A percentile compares a stretch with the other conserved stretches of the same genome.
Evolutionary conservation across 1,140 invertebrate genomes (phyloP).

Genomic region (Ridgeia piscesae): DNA sequence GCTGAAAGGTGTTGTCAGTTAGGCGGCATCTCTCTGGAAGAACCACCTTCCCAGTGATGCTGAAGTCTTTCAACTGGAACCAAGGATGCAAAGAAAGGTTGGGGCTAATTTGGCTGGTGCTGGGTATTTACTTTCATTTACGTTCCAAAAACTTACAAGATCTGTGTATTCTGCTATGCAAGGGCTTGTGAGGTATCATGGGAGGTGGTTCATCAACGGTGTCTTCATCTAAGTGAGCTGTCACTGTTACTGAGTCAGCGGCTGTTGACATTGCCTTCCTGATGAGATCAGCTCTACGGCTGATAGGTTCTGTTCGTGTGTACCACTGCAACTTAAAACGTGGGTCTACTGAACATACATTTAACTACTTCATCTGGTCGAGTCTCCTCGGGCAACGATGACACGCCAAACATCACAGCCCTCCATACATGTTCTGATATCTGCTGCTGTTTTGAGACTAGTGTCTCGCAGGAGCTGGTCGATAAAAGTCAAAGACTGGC

Average conservation of each 20-base stretch:
- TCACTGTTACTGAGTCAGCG: not conserved
- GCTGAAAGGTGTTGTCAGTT: not conserved
- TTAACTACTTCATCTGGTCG: too few species aligned
- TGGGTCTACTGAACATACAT: not conserved
- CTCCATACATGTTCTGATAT: too few species aligned
- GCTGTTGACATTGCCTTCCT: not conserved
- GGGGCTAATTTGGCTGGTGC: too few species aligned
- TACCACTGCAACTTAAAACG: slow-evolving; percentile 6
- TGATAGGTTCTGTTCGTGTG: not conserved
- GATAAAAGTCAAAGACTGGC: too few species aligned
- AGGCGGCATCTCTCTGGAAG: too few species aligned
- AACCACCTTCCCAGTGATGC: too few species aligned
- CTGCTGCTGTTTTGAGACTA: too few species aligned
- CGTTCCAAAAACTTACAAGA: not conserved
- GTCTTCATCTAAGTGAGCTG: not conserved
- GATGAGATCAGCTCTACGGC: not conserved
- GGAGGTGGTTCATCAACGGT: not conserved
- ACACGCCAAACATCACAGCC: too few species aligned
- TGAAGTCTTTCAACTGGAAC: too few species aligned
- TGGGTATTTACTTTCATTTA: not conserved
- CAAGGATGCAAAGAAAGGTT: too few species aligned
- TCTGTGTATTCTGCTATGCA: not conserved
- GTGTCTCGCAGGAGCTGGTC: too few species aligned
- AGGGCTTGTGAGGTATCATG: not conserved
- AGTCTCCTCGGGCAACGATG: too few species aligned